Base-by-base conservation (phyloP, 2,797 vertebrate genomes). In the Dipus sagitta region DNA sequence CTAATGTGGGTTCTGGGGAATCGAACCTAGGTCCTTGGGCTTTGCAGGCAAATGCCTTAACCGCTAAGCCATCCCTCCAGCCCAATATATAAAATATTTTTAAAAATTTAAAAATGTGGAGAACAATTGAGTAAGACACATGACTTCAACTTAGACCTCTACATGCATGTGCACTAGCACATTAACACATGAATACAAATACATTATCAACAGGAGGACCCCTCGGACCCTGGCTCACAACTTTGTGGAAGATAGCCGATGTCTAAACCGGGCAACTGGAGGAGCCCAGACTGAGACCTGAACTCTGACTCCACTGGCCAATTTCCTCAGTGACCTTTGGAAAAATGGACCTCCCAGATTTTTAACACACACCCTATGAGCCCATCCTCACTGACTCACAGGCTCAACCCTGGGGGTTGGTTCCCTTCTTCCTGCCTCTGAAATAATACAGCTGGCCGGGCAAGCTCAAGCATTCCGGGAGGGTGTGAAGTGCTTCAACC, bases 381-480 rank as follows among this genome's bases (percentile, higher is more conserved):
- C n/a, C 79, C 70, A 15, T 30, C 72, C 42, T 65, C n/a, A 71
- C 2, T 21, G 17, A 75, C 58, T 42, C n/a, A 78, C 42, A 84
- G 32, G 32, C 74, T 82, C 64, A 80, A 18, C 68, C 81, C 9
- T 28, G 71, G 68, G 11, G 38, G 14, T 26, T 93, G 54, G 54
- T n/a, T 58, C 38, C 88, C 70, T 91, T 84, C 83, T 86, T 90
- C 75, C 10, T 54, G 54, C 2, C 12, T 54, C 81, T 84, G 24
- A 76, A 95, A 71, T 62, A 88, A 78, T 52, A 76, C 87, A 94
- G 78, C 38, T 60, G 65, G 32, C 64, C 88, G 32, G 62, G 58
- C 85, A 94, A 38, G 47, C 28, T 58, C 78, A 67, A 64, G 64
- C 60, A 85, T 52, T 47, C 9, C 3, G 30, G 11, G 71, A 93